Base-by-base conservation (phyloP, 1,140 invertebrate genomes). In the Spodoptera litura region DNA sequence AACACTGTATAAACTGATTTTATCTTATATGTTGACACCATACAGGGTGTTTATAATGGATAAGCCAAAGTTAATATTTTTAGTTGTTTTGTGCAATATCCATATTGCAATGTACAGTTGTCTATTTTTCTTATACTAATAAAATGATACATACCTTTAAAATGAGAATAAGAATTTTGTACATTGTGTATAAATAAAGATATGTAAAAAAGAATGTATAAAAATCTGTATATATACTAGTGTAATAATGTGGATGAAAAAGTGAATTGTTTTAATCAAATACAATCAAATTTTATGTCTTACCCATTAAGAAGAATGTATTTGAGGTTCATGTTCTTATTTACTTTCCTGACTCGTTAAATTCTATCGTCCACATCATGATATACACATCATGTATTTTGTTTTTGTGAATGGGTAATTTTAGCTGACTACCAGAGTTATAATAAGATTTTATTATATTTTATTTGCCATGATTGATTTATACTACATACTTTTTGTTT, bases 21-120 rank as follows among this genome's bases (percentile, higher is more conserved):
- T 75, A 66, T 12, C 35, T 83, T 80, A 79, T 88, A 87, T 84
- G 82, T 88, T 72, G 66, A 88, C 87, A 88, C 88, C 83, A 80
- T 79, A 81, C 72, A 79, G 80, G 86, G 88, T 90, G 90, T 89
- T 91, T 84, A 64, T 86, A 90, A 93, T 91, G 85, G 87, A 88
- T 93, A 93, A 94, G 93, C 93, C 93, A 94, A 94, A 94, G 93
- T 92, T 93, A 93, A 89, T 90, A 83, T 91, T 93, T 92, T 90
- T 85, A 91, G 88, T 88, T 88, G 55, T 87, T 85, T 89, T 91
- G 93, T 94, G 93, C 93, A 94, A 94, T 94, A 94, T 85, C 79
- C 79, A 74, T 87, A 92, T 94, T 94, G 93, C 92, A 90, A 91
- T 93, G 92, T 94, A 94, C 88, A 93, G 91, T 89, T 89, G 44